Percentiles rank a stretch among this genome's conserved stretches.
Evolutionary conservation across 2,113 vertebrate genomes (phyloP).

Genomic region (Amazona guildingii): DNA sequence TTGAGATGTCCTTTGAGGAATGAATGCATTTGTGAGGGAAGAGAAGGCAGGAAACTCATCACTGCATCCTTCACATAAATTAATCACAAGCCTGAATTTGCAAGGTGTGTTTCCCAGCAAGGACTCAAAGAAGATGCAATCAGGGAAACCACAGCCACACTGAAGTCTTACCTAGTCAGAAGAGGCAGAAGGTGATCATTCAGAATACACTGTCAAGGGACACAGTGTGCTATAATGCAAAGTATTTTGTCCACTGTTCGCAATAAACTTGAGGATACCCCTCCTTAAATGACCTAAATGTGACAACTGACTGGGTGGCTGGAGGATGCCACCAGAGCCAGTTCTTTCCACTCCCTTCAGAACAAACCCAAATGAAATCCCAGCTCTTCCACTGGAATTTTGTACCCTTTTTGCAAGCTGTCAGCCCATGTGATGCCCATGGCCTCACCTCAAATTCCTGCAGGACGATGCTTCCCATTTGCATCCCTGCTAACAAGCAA

Average conservation of each 20-base stretch:
- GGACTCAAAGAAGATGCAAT: not conserved
- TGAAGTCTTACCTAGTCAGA: not conserved
- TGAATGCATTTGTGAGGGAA: not conserved
- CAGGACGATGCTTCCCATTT: accelerated
- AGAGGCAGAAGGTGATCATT: not conserved
- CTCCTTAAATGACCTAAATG: not conserved
- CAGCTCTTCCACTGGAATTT: not conserved
- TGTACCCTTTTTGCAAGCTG: not conserved
- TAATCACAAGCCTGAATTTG: not conserved
- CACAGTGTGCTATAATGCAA: not conserved
- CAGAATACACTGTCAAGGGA: not conserved
- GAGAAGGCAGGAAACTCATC: not conserved
- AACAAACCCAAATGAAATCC: not conserved
- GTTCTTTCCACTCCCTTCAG: not conserved
- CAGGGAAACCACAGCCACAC: not conserved
- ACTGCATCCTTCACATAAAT: not conserved
- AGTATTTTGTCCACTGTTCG: not conserved
- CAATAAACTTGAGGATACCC: not conserved
- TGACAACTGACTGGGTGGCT: not conserved
- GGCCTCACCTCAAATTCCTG: not conserved
- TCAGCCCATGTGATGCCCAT: not conserved
- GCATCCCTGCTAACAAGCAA: not conserved
- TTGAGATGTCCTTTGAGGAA: not conserved
- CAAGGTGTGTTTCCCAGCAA: not conserved
- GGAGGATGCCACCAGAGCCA: not conserved